phyloP scores from a whole-genome alignment of 2,888 invertebrate species.

The Xanthorhoe spadicearia region DNA sequence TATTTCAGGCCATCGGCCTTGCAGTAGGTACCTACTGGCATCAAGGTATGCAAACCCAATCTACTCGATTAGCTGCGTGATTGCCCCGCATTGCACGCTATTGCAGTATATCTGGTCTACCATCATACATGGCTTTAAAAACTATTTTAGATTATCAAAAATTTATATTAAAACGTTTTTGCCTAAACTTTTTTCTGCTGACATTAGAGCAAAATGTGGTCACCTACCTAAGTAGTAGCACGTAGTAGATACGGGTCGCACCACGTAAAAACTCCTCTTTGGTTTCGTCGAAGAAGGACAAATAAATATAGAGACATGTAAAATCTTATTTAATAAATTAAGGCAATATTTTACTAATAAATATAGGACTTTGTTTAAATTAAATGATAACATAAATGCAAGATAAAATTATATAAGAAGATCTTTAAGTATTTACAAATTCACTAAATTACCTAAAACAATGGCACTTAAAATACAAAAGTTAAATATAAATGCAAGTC shows the following conservation, averaged over 20 bases:
- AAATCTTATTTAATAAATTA: not conserved
- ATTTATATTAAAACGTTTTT: too few species aligned
- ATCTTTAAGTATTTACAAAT: conserved; percentile 19
- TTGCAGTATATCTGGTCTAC: not conserved
- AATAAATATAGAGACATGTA: not conserved
- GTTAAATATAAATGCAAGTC: not conserved
- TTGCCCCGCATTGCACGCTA: conserved; percentile 26
- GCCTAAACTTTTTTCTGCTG: too few species aligned
- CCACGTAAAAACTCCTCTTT: too few species aligned
- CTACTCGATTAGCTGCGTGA: conserved; percentile 31
- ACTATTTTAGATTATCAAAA: too few species aligned
- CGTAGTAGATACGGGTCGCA: too few species aligned
- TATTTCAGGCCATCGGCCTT: conserved; percentile 15
- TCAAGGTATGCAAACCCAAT: conserved; percentile 37
- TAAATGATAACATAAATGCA: not conserved
- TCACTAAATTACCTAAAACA: conserved; percentile 10
- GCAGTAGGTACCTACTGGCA: conserved; percentile 10
- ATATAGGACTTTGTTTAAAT: not conserved
- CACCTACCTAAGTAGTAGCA: too few species aligned
- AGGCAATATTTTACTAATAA: not conserved
- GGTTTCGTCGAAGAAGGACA: too few species aligned
- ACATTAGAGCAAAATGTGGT: too few species aligned
- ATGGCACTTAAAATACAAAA: conserved; percentile 25
- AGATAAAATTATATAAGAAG: not conserved
- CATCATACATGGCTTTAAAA: not conserved